Percentiles rank a stretch among this genome's conserved stretches.
Conservation (phyloP, 37 sponge, comb jelly and placozoan genomes). For the Eunapius fragilis region DNA sequence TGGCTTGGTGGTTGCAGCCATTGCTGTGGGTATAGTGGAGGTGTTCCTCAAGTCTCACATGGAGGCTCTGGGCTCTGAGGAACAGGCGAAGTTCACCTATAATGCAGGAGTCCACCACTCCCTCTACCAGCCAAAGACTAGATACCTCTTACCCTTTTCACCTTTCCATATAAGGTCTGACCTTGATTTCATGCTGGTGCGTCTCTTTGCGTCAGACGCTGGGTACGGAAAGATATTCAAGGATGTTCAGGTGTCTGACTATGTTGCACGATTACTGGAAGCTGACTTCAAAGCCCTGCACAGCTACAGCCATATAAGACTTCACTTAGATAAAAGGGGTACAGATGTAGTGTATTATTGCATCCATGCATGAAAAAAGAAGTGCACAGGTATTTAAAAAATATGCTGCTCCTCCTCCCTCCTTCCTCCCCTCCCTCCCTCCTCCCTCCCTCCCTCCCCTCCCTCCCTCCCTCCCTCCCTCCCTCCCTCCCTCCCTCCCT, state of each 20-base stretch:
- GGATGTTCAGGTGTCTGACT: slow-evolving; percentile 6
- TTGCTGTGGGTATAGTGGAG: background rate
- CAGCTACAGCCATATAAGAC: background rate
- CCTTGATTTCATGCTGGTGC: slow-evolving; percentile 1
- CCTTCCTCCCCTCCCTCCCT: no score
- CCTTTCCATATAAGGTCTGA: slow-evolving; percentile 3
- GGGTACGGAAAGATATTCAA: slow-evolving; percentile 19
- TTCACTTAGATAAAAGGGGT: background rate
- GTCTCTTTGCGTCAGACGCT: slow-evolving; percentile 11
- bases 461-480: no score
- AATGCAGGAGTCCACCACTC: background rate
- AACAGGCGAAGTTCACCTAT: slow-evolving; percentile 6
- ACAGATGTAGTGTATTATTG: no score
- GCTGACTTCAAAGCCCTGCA: slow-evolving; percentile 4
- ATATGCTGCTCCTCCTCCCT: no score
- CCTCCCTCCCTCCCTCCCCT: no score
- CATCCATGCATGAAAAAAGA: no score
- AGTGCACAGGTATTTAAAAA: no score
- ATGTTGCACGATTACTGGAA: background rate
- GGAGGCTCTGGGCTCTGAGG: slow-evolving; percentile 8
- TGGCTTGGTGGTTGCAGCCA: background rate
- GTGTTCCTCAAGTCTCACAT: background rate
- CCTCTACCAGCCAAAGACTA: slow-evolving; percentile 4
- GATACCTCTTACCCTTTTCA: background rate
- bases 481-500: no score